A percentile compares a stretch with the other conserved stretches of the same genome.
Conservation (phyloP, 2,888 invertebrate species). For the Euplexia lucipara region DNA sequence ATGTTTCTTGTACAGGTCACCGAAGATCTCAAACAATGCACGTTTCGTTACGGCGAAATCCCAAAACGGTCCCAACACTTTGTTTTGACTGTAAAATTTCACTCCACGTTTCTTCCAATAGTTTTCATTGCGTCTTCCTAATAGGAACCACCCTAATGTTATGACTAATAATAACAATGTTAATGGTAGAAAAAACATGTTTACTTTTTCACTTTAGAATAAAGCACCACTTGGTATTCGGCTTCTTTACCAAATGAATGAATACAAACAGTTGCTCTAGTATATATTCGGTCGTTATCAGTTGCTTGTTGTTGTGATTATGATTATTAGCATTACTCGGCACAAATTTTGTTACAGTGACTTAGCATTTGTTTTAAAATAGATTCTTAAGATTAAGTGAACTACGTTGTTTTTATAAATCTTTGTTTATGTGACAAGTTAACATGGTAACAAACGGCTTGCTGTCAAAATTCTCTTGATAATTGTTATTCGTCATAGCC, state of each 20-base stretch:
- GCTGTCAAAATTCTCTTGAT: too few relatives aligned
- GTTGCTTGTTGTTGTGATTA: background rate
- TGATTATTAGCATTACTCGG: slow-evolving; percentile 8
- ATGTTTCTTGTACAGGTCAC: slow-evolving; percentile 70
- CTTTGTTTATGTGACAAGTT: background rate
- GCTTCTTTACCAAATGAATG: slow-evolving; percentile 10
- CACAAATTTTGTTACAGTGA: slow-evolving; percentile 11
- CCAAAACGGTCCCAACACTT: slow-evolving; percentile 63
- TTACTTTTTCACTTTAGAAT: slow-evolving; percentile 1
- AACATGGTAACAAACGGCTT: too few relatives aligned
- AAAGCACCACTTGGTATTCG: background rate
- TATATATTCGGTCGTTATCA: slow-evolving; percentile 32
- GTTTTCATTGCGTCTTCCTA: slow-evolving; percentile 65
- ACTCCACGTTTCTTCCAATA: slow-evolving; percentile 75
- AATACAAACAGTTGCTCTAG: background rate
- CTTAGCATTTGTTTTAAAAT: slow-evolving; percentile 22
- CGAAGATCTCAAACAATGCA: slow-evolving; percentile 40
- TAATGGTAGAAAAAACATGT: slow-evolving; percentile 42
- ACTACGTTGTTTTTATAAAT: background rate
- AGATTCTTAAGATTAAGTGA: background rate
- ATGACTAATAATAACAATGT: slow-evolving; percentile 17
- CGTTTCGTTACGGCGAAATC: slow-evolving; percentile 50
- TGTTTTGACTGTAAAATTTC: slow-evolving; percentile 47
- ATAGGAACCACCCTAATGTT: slow-evolving; percentile 26
- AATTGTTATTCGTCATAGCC: too few relatives aligned